Base-by-base conservation (phyloP, 2,113 vertebrate genomes). In the Eolophus roseicapilla region DNA sequence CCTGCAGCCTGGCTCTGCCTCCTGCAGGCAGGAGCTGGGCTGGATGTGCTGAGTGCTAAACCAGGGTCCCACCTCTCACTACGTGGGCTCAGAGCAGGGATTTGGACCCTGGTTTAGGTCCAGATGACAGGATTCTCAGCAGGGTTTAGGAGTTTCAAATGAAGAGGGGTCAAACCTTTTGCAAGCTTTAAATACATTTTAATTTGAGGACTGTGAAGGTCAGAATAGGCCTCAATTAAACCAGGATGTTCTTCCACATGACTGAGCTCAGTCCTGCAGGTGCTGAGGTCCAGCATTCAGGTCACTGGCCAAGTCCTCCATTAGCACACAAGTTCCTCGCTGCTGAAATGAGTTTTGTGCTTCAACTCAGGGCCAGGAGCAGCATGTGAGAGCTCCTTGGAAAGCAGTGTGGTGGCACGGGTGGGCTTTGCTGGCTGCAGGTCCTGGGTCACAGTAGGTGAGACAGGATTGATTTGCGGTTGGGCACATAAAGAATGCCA, bases 361-460 rank as follows among this genome's bases (percentile, higher is more conserved):
- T 35, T 25, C 29, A 7, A 5, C 17, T 17, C 47, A 15, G 68
- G 70, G 27, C 10, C 37, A 55, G 70, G 39, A 78, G 70, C 23
- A 81, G 52, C 68, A 19, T 0, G 3, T 39, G 15, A 28, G 24
- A 46, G 44, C 11, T 59, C 60, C 69, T 17, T 11, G 67, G 79
- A 37, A 27, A 35, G 75, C 59, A 55, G 31, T 0, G 2, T 16
- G 81, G 43, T 46, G 9, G 49, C 10, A 3, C 0, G 16, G 59
- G n/a, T 16, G 11, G 59, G 55, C 77, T 24, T 19, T 57, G 65
- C 73, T 1, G 6, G 41, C 5, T 6, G 52, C 4, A 1, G 23
- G 17, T 18, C 25, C 90, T 17, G 55, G 15, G 3, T 15, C 31
- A 0, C 50, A 7, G 4, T 0, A 1, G 74, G 41, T 1, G 2